A percentile compares a stretch with the other conserved stretches of the same genome.
Conservation (phyloP, 2,888 invertebrate genomes). For the Fragum fragum region DNA sequence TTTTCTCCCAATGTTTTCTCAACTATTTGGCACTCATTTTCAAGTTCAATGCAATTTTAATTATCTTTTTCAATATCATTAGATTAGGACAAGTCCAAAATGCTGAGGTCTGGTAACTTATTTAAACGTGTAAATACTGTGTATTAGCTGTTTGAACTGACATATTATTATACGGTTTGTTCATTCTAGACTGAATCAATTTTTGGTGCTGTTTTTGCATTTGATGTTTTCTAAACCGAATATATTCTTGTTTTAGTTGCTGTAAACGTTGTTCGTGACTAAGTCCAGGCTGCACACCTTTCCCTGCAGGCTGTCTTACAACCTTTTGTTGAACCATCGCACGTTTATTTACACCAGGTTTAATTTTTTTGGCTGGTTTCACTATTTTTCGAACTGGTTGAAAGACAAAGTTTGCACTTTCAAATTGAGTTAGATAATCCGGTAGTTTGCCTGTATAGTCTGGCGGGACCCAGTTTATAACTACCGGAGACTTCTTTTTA, state of each 20-base stretch:
- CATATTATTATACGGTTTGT: not conserved
- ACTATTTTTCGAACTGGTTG: not conserved
- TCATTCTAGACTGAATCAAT: not conserved
- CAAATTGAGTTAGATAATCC: conserved; percentile 31
- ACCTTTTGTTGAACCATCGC: not conserved
- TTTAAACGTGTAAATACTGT: not conserved
- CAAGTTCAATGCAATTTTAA: no score
- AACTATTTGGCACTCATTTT: no score
- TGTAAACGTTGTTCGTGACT: not conserved
- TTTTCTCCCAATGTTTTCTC: no score
- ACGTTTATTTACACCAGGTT: not conserved
- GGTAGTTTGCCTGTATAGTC: conserved; percentile 49
- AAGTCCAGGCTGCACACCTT: not conserved
- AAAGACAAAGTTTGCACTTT: conserved; percentile 9
- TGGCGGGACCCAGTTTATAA: conserved; percentile 57
- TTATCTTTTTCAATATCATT: no score
- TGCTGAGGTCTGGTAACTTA: no score
- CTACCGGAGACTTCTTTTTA: conserved; percentile 4
- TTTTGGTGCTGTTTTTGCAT: not conserved
- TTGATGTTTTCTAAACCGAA: not conserved
- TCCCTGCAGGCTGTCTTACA: not conserved
- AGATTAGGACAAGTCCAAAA: no score
- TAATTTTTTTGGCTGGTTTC: not conserved
- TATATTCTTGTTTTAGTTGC: no score
- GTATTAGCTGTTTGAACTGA: not conserved